Percentiles rank a stretch among this genome's conserved stretches.
These are phyloP conservation scores for Aphelocoma californica DNA, from an alignment of 2,797 vertebrate species.

Conservation along the genomic window DNA sequence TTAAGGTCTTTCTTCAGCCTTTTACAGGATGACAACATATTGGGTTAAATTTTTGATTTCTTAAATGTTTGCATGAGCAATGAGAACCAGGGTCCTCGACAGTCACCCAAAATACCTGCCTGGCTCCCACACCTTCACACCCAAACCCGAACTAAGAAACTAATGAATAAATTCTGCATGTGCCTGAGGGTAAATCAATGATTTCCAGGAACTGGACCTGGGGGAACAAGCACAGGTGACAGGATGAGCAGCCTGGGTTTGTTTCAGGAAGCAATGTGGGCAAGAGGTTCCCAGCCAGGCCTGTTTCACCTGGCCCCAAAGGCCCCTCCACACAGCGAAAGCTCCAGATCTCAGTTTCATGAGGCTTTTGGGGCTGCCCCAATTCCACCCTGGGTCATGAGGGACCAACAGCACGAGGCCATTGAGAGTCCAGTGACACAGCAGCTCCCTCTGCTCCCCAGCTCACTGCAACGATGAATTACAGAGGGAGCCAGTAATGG, in stretches of 20 bases:
- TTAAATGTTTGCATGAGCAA: fast-evolving
- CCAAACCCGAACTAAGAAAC: not conserved
- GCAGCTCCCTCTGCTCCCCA: not conserved
- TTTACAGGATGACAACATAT: not conserved
- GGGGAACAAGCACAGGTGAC: not conserved
- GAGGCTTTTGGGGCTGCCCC: not conserved
- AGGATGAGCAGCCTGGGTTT: not conserved
- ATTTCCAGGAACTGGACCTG: not conserved
- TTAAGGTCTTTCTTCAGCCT: not conserved
- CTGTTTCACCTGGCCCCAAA: not conserved
- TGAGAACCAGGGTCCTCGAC: not conserved
- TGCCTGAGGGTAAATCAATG: not conserved
- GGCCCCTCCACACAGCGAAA: not conserved
- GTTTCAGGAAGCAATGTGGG: not conserved
- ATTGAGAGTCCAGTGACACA: not conserved
- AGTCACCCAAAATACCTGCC: not conserved
- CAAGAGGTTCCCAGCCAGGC: not conserved
- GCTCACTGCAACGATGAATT: not conserved
- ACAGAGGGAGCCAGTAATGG: not conserved
- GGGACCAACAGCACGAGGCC: not conserved
- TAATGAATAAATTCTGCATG: not conserved
- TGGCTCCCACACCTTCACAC: not conserved
- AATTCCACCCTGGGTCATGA: not conserved
- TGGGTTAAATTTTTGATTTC: not conserved
- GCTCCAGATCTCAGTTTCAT: not conserved